phyloP scores from a whole-genome alignment of 2,797 vertebrate species.

The Danio tinwini region DNA sequence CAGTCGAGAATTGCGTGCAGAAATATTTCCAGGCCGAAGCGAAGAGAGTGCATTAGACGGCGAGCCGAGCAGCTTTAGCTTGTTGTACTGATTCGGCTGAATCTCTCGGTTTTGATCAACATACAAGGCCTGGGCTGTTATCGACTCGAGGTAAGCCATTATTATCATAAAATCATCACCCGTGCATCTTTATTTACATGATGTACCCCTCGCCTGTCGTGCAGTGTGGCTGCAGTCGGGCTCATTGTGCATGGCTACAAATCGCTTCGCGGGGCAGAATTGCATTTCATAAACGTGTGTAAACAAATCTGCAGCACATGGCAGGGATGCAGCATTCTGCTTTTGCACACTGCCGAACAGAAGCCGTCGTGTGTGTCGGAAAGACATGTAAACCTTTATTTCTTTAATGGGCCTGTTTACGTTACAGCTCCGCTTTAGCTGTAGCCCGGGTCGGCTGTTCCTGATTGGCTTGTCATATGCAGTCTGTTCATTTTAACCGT shows the following conservation, averaged over 20 bases:
- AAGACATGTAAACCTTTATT: constrained; percentile 14
- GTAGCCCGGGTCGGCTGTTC: constrained; percentile 20
- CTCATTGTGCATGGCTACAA: constrained; percentile 32
- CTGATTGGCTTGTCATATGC: constrained; percentile 11
- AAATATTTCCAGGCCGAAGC: constrained; percentile 14
- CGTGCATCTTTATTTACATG: background rate
- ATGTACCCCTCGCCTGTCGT: background rate
- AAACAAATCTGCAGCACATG: constrained; percentile 44
- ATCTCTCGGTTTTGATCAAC: constrained; percentile 26
- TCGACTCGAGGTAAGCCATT: constrained; percentile 22
- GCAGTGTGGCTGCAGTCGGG: constrained; percentile 15
- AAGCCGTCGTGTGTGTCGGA: background rate
- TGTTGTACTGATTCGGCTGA: constrained; percentile 3
- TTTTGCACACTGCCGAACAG: background rate
- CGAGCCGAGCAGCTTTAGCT: constrained; percentile 55
- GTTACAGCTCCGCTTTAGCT: constrained; percentile 37
- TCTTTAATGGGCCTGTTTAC: constrained; percentile 41
- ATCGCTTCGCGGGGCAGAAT: constrained; percentile 16
- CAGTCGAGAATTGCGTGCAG: constrained; percentile 9
- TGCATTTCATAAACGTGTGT: constrained; percentile 32
- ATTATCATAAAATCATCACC: constrained; percentile 13
- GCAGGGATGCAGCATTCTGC: constrained; percentile 6
- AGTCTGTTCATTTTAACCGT: constrained; percentile 15
- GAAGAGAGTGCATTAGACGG: constrained; percentile 42
- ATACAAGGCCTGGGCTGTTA: constrained; percentile 23